Percentiles rank a stretch among this genome's conserved stretches.
Conservation (phyloP, 2,888 invertebrate species). For the Muscina levida region DNA sequence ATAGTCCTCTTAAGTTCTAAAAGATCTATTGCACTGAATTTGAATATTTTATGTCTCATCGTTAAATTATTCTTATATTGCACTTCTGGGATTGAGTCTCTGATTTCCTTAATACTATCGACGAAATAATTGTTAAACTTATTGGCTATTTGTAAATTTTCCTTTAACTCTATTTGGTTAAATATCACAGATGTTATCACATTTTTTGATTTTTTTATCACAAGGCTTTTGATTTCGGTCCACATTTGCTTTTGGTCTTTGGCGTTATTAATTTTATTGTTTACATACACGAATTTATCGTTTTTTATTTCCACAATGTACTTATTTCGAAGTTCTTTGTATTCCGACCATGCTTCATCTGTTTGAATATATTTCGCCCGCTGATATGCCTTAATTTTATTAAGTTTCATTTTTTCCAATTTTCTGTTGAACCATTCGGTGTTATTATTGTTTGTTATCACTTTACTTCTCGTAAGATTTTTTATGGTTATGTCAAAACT, state of each 20-base stretch:
- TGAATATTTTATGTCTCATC: neutral
- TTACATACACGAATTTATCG: neutral
- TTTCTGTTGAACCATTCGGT: too few relatives aligned
- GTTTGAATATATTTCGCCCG: too few relatives aligned
- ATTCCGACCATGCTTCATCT: neutral
- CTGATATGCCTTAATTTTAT: too few relatives aligned
- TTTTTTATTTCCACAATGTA: slow-evolving; percentile 13
- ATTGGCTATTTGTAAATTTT: slow-evolving; percentile 11
- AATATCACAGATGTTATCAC: slow-evolving; percentile 30
- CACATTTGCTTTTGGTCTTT: slow-evolving; percentile 11
- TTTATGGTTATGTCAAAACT: too few relatives aligned
- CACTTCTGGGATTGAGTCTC: neutral
- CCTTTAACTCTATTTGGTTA: slow-evolving; percentile 10
- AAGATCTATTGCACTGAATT: slow-evolving; percentile 3
- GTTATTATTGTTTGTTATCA: too few relatives aligned
- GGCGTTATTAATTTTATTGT: neutral
- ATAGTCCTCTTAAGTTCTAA: neutral
- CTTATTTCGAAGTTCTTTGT: neutral
- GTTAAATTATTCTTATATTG: slow-evolving; percentile 1
- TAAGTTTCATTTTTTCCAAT: too few relatives aligned
- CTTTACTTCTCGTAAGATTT: too few relatives aligned
- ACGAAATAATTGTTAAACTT: slow-evolving; percentile 11
- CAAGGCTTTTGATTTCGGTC: neutral
- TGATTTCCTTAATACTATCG: slow-evolving; percentile 10
- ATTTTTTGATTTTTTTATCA: slow-evolving; percentile 24